Percentiles rank a stretch among this genome's conserved stretches.
Evolutionary conservation across 2,797 vertebrate species (phyloP).

Genomic region (Acanthornis magna): DNA sequence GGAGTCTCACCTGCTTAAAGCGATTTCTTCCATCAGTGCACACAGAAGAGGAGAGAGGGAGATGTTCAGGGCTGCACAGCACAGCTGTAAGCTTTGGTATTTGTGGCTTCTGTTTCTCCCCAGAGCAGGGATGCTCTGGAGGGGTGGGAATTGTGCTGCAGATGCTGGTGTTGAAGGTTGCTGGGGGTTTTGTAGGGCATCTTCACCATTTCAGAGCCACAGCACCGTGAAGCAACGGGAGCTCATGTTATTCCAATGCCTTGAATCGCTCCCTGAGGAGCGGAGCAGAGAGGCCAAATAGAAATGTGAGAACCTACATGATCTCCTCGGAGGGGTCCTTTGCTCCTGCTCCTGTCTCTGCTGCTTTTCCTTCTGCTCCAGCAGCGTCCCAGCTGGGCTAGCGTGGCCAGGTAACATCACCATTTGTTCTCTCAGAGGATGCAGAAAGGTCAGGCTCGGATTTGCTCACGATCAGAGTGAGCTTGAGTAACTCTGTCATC

Average conservation of each 20-base stretch:
- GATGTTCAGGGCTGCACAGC: not conserved
- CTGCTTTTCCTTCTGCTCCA: not conserved
- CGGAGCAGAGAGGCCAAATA: not conserved
- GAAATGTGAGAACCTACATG: not conserved
- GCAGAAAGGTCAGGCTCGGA: slow-evolving; percentile 3
- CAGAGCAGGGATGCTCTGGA: not conserved
- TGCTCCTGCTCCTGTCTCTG: not conserved
- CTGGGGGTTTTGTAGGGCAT: not conserved
- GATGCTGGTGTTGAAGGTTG: not conserved
- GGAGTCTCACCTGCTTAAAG: slow-evolving; percentile 10
- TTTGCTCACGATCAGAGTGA: not conserved
- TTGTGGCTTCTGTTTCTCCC: not conserved
- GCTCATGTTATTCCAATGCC: not conserved
- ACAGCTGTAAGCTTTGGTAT: not conserved
- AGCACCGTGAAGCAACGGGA: not conserved
- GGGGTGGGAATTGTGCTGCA: not conserved
- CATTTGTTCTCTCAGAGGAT: not conserved
- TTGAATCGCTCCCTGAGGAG: not conserved
- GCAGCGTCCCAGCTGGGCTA: not conserved
- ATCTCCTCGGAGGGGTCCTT: not conserved
- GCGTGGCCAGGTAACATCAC: not conserved
- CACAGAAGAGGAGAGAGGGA: not conserved
- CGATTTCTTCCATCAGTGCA: not conserved
- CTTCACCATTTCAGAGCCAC: not conserved
- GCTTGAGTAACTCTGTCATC: not conserved